These are phyloP conservation scores for Argyresthia albistria DNA, from an alignment of 2,888 invertebrate species.

Conservation along the genomic window DNA sequence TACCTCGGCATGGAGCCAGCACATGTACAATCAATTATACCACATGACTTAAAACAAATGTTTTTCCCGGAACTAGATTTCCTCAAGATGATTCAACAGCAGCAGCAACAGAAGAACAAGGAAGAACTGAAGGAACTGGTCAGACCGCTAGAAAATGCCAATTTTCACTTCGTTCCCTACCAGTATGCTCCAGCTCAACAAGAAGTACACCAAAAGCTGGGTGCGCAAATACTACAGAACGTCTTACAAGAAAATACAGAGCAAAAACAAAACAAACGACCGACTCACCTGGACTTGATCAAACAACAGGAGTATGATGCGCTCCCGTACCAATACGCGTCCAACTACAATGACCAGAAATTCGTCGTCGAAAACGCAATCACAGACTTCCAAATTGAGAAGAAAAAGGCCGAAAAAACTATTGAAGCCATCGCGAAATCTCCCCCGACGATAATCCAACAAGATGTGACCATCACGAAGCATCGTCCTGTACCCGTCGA, in stretches of 20 bases:
- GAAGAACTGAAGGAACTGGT: neutral
- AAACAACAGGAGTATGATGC: neutral
- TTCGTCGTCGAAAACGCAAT: constrained; percentile 32
- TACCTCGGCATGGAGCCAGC: too few relatives aligned
- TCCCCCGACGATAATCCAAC: constrained; percentile 22
- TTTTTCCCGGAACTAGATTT: neutral
- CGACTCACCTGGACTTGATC: neutral
- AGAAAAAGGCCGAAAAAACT: constrained; percentile 30
- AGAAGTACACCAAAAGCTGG: constrained; percentile 13
- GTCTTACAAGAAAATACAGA: neutral
- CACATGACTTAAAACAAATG: neutral
- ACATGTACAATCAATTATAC: too few relatives aligned
- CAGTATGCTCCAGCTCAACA: constrained; percentile 8
- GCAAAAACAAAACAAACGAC: neutral
- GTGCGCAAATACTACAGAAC: constrained; percentile 10
- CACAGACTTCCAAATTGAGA: constrained; percentile 25
- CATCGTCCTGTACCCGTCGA: constrained; percentile 19
- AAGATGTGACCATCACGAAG: constrained; percentile 27
- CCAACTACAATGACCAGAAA: constrained; percentile 33
- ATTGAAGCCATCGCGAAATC: constrained; percentile 30
- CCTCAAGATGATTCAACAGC: neutral
- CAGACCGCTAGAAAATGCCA: neutral
- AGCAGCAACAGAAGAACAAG: neutral
- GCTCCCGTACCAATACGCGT: constrained; percentile 25
- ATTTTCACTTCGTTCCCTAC: constrained; percentile 6